phyloP scores from a whole-genome alignment of 2,113 vertebrate species.

The Cichladusa arquata region DNA sequence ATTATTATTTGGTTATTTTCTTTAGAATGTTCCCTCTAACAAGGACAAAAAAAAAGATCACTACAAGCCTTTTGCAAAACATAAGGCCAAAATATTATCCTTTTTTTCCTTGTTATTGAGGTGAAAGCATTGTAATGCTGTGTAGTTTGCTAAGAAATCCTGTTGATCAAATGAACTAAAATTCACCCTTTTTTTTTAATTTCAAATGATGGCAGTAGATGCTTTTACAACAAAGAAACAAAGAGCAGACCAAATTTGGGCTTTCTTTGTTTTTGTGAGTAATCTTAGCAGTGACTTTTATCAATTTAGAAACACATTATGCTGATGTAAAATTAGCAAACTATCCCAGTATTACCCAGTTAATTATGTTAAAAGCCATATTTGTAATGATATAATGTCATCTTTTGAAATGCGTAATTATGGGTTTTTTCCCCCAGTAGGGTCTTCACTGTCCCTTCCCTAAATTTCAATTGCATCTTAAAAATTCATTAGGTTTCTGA shows the following conservation, averaged over 20 bases:
- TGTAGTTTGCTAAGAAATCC: background rate
- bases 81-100: background rate
- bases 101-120: background rate
- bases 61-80: background rate
- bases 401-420: background rate
- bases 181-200: background rate
- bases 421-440: background rate
- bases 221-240: background rate
- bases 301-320: background rate
- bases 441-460: background rate
- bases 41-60: background rate
- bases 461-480: background rate
- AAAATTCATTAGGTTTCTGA: conserved; percentile 23
- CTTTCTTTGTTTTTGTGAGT: background rate
- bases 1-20: background rate
- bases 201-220: background rate
- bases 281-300: background rate
- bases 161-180: background rate
- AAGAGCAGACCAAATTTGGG: background rate
- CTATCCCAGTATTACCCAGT: background rate
- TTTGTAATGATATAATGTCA: background rate
- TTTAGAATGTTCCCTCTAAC: background rate
- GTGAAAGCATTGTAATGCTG: background rate
- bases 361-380: background rate
- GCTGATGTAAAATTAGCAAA: background rate